Evolutionary conservation across 2,113 vertebrate genomes (phyloP).

Genomic region (Scortum barcoo): DNA sequence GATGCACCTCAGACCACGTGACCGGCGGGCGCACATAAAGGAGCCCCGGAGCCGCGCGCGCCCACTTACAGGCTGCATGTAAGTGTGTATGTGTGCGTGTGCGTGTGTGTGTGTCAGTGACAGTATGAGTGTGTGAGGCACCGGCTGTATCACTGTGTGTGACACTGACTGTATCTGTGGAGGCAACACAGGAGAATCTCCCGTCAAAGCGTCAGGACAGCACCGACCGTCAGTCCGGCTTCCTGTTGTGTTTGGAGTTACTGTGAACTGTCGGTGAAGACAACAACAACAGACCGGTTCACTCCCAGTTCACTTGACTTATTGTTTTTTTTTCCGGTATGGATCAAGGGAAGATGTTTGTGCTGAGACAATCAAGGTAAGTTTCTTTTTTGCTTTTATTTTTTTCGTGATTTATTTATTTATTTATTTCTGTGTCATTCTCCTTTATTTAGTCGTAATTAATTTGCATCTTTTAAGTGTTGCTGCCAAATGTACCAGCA

Average conservation of each 20-base stretch:
- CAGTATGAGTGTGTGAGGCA: constrained; percentile 14
- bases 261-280: constrained; percentile 11
- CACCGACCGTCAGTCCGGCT: background rate
- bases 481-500: background rate
- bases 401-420: background rate
- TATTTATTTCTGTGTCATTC: background rate
- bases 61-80: constrained; percentile 41
- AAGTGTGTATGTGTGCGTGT: constrained; percentile 33
- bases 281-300: constrained; percentile 20
- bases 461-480: background rate
- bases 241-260: constrained; percentile 11
- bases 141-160: constrained; percentile 35
- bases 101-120: constrained; percentile 35
- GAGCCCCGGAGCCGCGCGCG: constrained; percentile 52
- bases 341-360: constrained; percentile 28
- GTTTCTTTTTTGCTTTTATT: constrained; percentile 5
- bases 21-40: constrained; percentile 65
- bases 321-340: background rate
- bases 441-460: background rate
- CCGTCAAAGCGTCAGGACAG: constrained; percentile 5
- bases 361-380: constrained; percentile 62
- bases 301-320: background rate
- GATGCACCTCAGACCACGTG: constrained; percentile 72
- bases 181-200: constrained; percentile 4
- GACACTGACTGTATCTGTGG: constrained; percentile 27